These are phyloP conservation scores for Apolygus lucorum DNA, from an alignment of 1,140 invertebrate species.

Conservation along the genomic window DNA sequence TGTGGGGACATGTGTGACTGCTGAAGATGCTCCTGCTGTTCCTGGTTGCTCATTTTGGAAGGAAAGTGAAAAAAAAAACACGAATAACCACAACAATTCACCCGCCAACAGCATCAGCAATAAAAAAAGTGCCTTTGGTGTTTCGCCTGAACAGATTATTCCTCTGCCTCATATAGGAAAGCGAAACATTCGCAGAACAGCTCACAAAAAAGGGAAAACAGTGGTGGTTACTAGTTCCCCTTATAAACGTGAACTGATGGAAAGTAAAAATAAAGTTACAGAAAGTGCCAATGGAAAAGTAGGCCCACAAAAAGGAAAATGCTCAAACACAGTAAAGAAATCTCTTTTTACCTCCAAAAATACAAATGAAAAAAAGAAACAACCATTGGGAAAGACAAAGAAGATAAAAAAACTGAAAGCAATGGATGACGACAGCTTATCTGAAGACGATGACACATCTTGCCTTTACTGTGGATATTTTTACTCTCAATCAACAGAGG, in stretches of 20 bases:
- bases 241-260: background rate
- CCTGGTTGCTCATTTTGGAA: constrained; percentile 20
- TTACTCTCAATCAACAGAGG: too few species aligned
- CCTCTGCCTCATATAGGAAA: background rate
- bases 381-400: background rate
- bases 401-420: background rate
- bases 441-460: background rate
- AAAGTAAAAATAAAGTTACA: background rate
- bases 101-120: background rate
- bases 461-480: background rate
- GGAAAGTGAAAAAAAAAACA: background rate
- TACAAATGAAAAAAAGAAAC: background rate
- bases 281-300: background rate
- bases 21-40: background rate
- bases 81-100: background rate
- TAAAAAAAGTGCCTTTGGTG: background rate
- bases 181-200: background rate
- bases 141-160: background rate
- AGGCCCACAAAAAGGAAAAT: background rate
- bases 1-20: background rate
- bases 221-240: background rate
- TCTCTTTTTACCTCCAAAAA: background rate
- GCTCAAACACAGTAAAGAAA: background rate
- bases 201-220: background rate
- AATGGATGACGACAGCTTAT: background rate